phyloP scores from a whole-genome alignment of 2,797 vertebrate species.

The Myotis daubentonii region DNA sequence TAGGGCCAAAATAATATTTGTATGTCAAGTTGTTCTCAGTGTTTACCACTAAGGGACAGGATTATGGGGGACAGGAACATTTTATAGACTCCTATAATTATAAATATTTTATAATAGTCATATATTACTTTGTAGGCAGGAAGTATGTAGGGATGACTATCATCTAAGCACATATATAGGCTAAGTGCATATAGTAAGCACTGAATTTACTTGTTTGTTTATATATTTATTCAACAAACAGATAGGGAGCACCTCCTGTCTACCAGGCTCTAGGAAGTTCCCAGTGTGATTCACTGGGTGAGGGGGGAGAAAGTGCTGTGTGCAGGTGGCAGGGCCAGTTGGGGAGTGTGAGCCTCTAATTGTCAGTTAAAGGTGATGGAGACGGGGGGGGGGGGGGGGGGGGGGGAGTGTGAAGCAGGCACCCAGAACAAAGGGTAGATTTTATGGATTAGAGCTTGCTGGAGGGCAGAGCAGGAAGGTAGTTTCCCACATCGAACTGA shows the following conservation, averaged over 20 bases:
- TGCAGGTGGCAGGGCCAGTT: background rate
- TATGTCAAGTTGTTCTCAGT: background rate
- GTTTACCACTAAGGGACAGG: background rate
- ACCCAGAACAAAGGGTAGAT: slow-evolving; percentile 33
- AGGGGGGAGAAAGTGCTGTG: background rate
- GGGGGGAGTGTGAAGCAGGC: background rate
- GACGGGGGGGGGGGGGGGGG: background rate
- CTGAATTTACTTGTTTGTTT: background rate
- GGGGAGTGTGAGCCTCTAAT: background rate
- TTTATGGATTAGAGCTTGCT: background rate
- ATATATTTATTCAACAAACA: background rate
- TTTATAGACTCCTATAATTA: background rate
- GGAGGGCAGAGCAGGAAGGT: background rate
- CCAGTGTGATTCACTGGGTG: background rate
- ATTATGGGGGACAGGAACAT: background rate
- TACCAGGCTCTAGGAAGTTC: background rate
- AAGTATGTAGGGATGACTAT: background rate
- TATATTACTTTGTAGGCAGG: background rate
- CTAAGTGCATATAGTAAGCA: background rate
- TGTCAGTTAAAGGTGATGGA: background rate
- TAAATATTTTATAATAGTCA: background rate
- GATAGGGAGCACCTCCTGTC: background rate
- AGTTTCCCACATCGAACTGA: background rate
- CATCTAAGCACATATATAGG: background rate
- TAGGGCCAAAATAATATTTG: background rate